These are phyloP conservation scores for Nemapogon koenigi DNA, from an alignment of 2,888 invertebrate genomes.

Conservation along the genomic window DNA sequence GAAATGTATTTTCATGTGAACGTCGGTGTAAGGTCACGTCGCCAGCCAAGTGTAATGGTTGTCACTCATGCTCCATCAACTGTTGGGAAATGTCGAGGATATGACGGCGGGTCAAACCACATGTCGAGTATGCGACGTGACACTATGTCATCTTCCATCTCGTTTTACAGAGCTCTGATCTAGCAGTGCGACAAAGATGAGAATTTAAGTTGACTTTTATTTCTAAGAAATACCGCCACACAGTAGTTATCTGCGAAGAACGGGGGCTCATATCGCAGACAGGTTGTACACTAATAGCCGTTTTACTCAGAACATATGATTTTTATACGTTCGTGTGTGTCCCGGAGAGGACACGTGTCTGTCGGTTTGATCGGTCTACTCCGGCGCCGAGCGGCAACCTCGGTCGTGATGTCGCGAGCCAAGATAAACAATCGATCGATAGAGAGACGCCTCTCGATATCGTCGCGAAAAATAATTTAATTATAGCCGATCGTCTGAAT, in stretches of 20 bases:
- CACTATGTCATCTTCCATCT: conserved; percentile 53
- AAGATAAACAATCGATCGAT: conserved; percentile 45
- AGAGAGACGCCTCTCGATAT: conserved; percentile 28
- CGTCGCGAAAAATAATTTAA: conserved; percentile 37
- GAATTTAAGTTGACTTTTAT: conserved; percentile 31
- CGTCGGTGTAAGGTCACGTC: conserved; percentile 56
- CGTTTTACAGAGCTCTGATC: conserved; percentile 40
- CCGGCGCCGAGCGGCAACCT: conserved; percentile 25
- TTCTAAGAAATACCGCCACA: conserved; percentile 32
- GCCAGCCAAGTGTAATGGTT: conserved; percentile 32
- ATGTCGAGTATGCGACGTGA: conserved; percentile 50
- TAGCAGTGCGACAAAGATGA: conserved; percentile 49
- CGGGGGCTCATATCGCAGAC: conserved; percentile 48
- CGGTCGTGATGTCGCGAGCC: conserved; percentile 30
- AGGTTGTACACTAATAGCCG: conserved; percentile 61
- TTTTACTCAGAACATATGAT: conserved; percentile 49
- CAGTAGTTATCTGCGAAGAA: conserved; percentile 45
- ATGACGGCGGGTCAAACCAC: conserved; percentile 56
- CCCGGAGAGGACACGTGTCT: conserved; percentile 45
- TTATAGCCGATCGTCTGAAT: conserved; percentile 43
- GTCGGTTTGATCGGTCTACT: conserved; percentile 36
- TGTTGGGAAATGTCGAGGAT: conserved; percentile 54
- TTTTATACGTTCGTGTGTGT: conserved; percentile 54
- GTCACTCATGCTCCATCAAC: conserved; percentile 66
- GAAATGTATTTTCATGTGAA: no score